A percentile compares a stretch with the other conserved stretches of the same genome.
These are phyloP conservation scores for Alligator sinensis DNA, from an alignment of 2,113 vertebrate genomes.

Conservation along the genomic window DNA sequence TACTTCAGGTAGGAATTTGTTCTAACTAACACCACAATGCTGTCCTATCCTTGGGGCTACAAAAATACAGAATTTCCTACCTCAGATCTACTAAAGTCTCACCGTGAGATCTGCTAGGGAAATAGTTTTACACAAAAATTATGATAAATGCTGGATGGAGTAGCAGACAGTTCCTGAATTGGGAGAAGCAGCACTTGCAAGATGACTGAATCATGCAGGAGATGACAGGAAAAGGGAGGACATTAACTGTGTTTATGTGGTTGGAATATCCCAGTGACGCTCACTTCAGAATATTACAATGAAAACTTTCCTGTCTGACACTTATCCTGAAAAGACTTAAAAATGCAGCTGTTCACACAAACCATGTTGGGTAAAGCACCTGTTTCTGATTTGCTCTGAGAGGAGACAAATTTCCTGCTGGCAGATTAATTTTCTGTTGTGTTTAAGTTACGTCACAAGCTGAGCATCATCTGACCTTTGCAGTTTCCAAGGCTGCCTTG, in stretches of 20 bases:
- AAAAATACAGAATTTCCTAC: slow-evolving; percentile 57
- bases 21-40: neutral
- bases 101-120: slow-evolving; percentile 1
- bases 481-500: neutral
- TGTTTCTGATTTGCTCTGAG: neutral
- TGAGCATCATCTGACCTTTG: fast-evolving
- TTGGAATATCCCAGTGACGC: neutral
- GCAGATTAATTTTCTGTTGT: neutral
- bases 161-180: neutral
- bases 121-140: neutral
- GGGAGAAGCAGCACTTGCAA: neutral
- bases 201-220: neutral
- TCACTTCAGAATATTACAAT: neutral
- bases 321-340: neutral
- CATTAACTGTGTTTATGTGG: no score
- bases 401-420: slow-evolving; percentile 7
- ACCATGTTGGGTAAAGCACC: neutral
- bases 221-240: neutral
- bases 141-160: neutral
- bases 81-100: slow-evolving; percentile 10
- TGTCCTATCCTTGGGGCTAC: slow-evolving; percentile 15
- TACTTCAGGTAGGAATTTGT: no score
- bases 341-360: neutral
- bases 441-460: neutral
- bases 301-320: neutral